Evolutionary conservation across 2,113 vertebrate species (phyloP).

Genomic region (Spilogale gracilis): DNA sequence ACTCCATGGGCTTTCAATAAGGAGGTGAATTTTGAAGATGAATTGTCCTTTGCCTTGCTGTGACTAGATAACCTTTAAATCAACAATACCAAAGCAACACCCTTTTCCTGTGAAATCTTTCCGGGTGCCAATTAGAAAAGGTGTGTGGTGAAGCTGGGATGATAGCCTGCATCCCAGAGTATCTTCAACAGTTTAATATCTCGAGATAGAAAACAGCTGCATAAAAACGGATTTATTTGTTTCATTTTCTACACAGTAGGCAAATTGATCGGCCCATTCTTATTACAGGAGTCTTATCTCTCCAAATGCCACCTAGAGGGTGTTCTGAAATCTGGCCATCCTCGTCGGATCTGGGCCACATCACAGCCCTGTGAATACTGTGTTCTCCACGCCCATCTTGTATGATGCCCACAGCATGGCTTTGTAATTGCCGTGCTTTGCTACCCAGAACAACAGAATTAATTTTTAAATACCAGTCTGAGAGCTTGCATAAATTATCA

Average conservation of each 20-base stretch:
- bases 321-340: slow-evolving; percentile 36
- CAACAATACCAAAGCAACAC: slow-evolving; percentile 74
- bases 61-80: slow-evolving; percentile 87
- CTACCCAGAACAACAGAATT: slow-evolving; percentile 40
- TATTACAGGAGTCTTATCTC: not conserved
- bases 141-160: not conserved
- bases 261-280: slow-evolving; percentile 21
- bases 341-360: not conserved
- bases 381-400: slow-evolving; percentile 10
- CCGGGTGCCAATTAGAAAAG: slow-evolving; percentile 73
- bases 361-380: not conserved
- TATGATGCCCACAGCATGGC: not conserved
- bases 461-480: slow-evolving; percentile 27
- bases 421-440: not conserved
- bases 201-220: slow-evolving; percentile 32
- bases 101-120: slow-evolving; percentile 74
- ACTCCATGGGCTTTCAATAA: slow-evolving; percentile 78
- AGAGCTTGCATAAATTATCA: not conserved
- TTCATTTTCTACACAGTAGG: slow-evolving; percentile 57
- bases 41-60: slow-evolving; percentile 80
- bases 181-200: slow-evolving; percentile 12
- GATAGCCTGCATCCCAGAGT: not conserved
- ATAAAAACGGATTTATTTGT: slow-evolving; percentile 57
- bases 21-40: slow-evolving; percentile 83
- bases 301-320: not conserved